Base-by-base conservation (phyloP, 2,113 vertebrate genomes). In the Toxotes chatareus region DNA sequence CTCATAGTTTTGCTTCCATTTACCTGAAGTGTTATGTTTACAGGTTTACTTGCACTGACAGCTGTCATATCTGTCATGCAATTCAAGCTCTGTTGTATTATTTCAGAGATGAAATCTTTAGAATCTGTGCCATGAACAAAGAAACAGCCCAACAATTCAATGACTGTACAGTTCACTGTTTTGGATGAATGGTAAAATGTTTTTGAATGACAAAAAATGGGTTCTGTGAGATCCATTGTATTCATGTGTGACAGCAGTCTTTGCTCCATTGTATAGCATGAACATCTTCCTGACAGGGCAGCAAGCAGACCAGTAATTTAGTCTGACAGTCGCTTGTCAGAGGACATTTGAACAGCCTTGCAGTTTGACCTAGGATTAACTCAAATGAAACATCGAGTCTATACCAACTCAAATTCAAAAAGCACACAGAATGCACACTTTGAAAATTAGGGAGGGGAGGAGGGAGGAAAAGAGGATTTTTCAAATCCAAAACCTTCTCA, bases 391-490 rank as follows among this genome's bases (percentile, higher is more conserved):
- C 17, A 49, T 59, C 83, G 53, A 53, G 66, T 60, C 55, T 13
- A 66, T 49, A 38, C 0, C 17, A 76, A 75, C 73, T 76, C 36
- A 55, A 79, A 75, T 3, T 8, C 32, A 36, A 79, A 66, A 38
- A 17, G 72, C 44, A 73, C 79, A 64, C 38, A 68, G 53, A 57
- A 66, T 3, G 6, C 65, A 49, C 4, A 47, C 36, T 68, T 62
- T 81, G 11, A 80, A 72, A 60, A 68, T 46, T 19, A 23, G 34
- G 12, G 13, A 73, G 31, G 31, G 5, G 7, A 27, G 31, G 17
- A 67, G 65, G 23, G 66, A 47, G 42, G 34, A 76, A 74, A 76
- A 73, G 63, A 74, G 73, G 70, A 80, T 85, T 87, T 80, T 66
- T 51, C 3, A 75, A 89, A 86, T 78, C 76, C 56, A 4, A 65